Evolutionary conservation across 2,113 vertebrate species (phyloP).

Genomic region (Sylvicapra grimmia): DNA sequence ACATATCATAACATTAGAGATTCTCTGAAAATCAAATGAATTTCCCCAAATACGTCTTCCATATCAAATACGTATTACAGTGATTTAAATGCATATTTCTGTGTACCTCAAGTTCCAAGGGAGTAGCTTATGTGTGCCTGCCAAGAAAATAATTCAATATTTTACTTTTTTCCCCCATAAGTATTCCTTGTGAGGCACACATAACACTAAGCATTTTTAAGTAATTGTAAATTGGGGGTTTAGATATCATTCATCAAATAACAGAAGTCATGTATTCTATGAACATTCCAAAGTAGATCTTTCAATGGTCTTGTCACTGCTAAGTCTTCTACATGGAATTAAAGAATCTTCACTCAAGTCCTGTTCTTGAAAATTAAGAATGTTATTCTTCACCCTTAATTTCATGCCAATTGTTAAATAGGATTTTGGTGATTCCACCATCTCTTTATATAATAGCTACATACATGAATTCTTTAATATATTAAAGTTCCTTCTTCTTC

Average conservation of each 20-base stretch:
- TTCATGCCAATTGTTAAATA: constrained; percentile 14
- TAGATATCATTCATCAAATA: constrained; percentile 12
- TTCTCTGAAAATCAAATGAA: constrained; percentile 23
- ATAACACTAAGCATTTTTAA: neutral
- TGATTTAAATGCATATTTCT: neutral
- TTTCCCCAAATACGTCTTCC: neutral
- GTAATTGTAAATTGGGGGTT: neutral
- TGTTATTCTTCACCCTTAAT: neutral
- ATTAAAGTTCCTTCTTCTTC: neutral
- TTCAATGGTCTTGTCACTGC: neutral
- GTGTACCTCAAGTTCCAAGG: neutral
- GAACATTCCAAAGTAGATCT: neutral
- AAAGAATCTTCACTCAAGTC: neutral
- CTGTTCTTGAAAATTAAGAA: constrained; percentile 29
- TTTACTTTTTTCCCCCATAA: neutral
- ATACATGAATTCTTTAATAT: neutral
- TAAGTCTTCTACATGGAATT: neutral
- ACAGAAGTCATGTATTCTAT: neutral
- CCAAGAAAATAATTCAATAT: neutral
- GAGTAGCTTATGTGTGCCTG: neutral
- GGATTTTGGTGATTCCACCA: neutral
- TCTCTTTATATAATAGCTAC: neutral
- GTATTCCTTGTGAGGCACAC: neutral
- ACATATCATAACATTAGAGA: neutral
- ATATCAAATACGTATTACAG: neutral